Evolutionary conservation across 2,797 vertebrate species (phyloP), one percentile per base, ranked within the genome.

Genomic region (Jordanella pulchra): DNA sequence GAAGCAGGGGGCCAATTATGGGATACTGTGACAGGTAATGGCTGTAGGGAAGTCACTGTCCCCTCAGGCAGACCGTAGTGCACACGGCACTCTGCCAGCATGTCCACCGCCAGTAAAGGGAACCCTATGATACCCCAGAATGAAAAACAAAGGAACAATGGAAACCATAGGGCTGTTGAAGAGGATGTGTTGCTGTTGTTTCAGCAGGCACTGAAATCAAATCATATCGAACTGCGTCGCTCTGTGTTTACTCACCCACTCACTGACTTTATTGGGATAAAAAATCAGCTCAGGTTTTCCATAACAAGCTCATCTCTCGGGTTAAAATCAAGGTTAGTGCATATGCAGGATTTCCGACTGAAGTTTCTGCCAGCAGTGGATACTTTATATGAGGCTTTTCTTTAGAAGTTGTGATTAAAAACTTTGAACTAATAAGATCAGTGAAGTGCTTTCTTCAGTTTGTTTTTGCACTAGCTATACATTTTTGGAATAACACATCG

Each of bases 1-100:
- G 80, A 91, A 87, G 83, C 86, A 86, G 81, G 83, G 82, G 87
- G 86, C 87, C 90, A 94, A 94, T 93, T 93, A 93, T 83, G 78
- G 78, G 83, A 77, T 75, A 65, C 71, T 74, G 86, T 91, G 90
- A 93, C 90, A 91, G 83, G 79, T 75, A 89, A 85, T 45, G 81
- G 89, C 87, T 86, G 83, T 53, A 75, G 85, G 90, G 78, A 83
- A 87, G 85, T 79, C 73, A 67, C 73, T 45, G 86, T 90, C 87
- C 89, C 90, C 81, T 76, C 77, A 75, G 89, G 89, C 86, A 56
- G 82, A 81, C 80, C 81, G 64, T 68, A 73, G 67, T 72, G 76
- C 76, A 74, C 71, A 67, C 67, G 47, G 71, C 78, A 76, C 50
- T 71, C 70, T 84, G 82, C 81, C 79, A 82, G 76, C 74, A 70